A percentile compares a stretch with the other conserved stretches of the same genome.
These are phyloP conservation scores for Cheilosia grossa DNA, from an alignment of 2,888 invertebrate species.

Conservation along the genomic window DNA sequence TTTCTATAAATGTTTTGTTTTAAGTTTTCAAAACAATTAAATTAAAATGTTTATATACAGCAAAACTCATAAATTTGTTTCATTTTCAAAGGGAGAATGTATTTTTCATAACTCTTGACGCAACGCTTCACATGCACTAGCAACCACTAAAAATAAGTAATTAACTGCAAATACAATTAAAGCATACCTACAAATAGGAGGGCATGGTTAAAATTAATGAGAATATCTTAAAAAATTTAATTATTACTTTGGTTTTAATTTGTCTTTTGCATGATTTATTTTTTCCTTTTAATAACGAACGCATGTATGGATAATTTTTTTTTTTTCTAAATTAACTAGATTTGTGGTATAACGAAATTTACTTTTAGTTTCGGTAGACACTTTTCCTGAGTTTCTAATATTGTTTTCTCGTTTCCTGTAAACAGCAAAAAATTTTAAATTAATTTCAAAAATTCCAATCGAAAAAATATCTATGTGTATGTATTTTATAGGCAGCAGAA, in stretches of 20 bases:
- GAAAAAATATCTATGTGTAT: conserved; percentile 71
- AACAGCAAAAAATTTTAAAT: conserved; percentile 52
- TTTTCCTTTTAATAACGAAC: conserved; percentile 19
- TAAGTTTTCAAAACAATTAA: conserved; percentile 63
- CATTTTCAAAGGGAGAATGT: conserved; percentile 45
- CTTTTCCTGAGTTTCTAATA: conserved; percentile 25
- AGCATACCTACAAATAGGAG: conserved; percentile 66
- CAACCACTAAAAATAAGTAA: conserved; percentile 18
- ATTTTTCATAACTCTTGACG: conserved; percentile 2
- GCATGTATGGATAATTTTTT: conserved; percentile 36
- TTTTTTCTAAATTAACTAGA: background rate
- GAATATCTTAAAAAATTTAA: conserved; percentile 20
- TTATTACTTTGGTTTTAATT: conserved; percentile 22
- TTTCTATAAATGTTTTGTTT: conserved; percentile 65
- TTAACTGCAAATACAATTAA: conserved; percentile 8
- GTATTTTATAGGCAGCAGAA: conserved; percentile 83
- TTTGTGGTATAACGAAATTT: conserved; percentile 58
- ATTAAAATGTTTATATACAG: conserved; percentile 75
- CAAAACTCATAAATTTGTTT: conserved; percentile 76
- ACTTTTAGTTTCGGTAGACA: conserved; percentile 54
- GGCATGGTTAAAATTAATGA: conserved; percentile 76
- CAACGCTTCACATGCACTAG: conserved; percentile 54
- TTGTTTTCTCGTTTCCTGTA: conserved; percentile 42
- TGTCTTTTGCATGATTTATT: conserved; percentile 52
- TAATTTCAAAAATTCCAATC: conserved; percentile 45